Conservation (phyloP, 2,797 vertebrate genomes). For the Periophthalmus magnuspinnatus region DNA sequence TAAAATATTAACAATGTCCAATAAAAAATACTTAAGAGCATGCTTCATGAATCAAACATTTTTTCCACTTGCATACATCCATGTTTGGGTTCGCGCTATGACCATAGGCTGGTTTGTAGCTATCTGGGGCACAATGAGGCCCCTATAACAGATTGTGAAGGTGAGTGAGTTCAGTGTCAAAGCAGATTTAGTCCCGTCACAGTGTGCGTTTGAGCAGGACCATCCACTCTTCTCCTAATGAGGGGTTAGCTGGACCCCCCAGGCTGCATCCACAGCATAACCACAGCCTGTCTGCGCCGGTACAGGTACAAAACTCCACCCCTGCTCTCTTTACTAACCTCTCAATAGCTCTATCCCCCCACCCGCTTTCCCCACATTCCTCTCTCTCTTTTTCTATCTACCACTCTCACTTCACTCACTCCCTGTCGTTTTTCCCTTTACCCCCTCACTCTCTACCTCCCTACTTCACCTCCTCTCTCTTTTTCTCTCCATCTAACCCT, state of each 20-base stretch:
- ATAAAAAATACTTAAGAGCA: too few relatives aligned
- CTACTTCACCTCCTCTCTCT: too few relatives aligned
- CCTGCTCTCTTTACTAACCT: not conserved
- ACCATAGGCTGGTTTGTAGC: not conserved
- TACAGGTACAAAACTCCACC: slow-evolving; percentile 21
- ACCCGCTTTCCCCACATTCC: too few relatives aligned
- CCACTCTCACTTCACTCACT: too few relatives aligned
- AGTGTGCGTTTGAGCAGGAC: slow-evolving; percentile 44
- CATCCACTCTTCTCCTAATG: slow-evolving; percentile 65
- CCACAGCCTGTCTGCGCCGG: slow-evolving; percentile 53
- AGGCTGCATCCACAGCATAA: slow-evolving; percentile 52
- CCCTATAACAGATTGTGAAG: slow-evolving; percentile 15
- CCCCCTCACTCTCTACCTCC: slow-evolving; percentile 45
- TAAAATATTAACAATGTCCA: too few relatives aligned
- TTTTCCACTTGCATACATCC: not conserved
- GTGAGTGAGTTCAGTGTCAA: slow-evolving; percentile 42
- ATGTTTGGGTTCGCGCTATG: too few relatives aligned
- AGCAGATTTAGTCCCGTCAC: slow-evolving; percentile 33
- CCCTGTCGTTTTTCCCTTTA: too few relatives aligned
- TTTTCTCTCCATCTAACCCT: too few relatives aligned
- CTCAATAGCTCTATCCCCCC: not conserved
- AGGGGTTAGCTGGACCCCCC: slow-evolving; percentile 53
- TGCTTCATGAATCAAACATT: too few relatives aligned
- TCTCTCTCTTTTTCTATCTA: too few relatives aligned
- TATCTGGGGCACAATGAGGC: slow-evolving; percentile 9